phyloP scores from a whole-genome alignment of 2,797 vertebrate species.

The Chelonia mydas region DNA sequence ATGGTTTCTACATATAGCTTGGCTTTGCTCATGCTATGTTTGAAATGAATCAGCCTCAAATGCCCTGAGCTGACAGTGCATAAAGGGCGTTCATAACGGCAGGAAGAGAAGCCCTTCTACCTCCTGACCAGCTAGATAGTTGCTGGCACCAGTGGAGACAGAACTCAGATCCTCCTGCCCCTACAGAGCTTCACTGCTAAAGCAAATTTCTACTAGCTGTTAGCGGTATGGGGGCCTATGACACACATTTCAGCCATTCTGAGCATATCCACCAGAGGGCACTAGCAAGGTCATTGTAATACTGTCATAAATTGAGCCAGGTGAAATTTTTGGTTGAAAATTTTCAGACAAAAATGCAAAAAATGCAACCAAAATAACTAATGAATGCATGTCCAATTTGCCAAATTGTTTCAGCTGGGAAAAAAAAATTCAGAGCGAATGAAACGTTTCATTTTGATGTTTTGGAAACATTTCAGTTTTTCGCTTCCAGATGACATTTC shows the following conservation, averaged over 20 bases:
- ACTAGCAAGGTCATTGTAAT: background rate
- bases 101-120: background rate
- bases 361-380: background rate
- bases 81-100: background rate
- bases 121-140: background rate
- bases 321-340: background rate
- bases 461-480: background rate
- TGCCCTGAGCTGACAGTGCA: background rate
- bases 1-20: background rate
- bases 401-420: background rate
- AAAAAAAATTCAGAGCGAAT: background rate
- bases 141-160: background rate
- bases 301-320: background rate
- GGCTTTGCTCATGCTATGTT: background rate
- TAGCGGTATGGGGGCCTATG: background rate
- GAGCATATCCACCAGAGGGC: background rate
- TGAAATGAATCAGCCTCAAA: background rate
- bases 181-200: background rate
- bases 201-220: background rate
- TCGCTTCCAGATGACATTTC: background rate
- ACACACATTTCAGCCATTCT: background rate
- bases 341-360: background rate
- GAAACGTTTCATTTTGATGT: background rate
- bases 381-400: background rate
- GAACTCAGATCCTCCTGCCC: background rate